phyloP scores from a whole-genome alignment of 2,113 vertebrate genomes.

The Macroglossus sobrinus region DNA sequence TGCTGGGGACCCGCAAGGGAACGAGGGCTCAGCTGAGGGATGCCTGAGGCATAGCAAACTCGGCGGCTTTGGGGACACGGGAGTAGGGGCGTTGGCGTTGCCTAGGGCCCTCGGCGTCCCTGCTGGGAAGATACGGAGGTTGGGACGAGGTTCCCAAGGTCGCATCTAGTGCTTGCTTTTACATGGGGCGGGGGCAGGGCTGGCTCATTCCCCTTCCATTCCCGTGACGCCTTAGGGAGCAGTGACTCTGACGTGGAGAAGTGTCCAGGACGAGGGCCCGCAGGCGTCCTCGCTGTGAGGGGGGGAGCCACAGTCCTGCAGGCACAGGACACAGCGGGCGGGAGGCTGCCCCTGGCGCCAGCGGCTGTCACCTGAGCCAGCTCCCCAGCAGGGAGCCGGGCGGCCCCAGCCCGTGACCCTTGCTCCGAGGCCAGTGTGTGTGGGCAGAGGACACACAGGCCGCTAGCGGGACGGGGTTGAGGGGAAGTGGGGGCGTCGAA shows the following conservation, averaged over 20 bases:
- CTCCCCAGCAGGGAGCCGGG: background rate
- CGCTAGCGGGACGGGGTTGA: background rate
- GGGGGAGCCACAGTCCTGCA: background rate
- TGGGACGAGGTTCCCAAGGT: background rate
- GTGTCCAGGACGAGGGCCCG: background rate
- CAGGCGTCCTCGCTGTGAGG: accelerated
- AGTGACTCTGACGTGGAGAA: background rate
- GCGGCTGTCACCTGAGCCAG: background rate
- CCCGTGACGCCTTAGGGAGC: background rate
- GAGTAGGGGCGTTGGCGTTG: background rate
- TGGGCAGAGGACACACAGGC: background rate
- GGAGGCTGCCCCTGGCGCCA: background rate
- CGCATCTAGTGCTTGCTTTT: background rate
- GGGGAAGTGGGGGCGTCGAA: background rate
- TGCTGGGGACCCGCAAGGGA: background rate
- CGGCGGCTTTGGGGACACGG: background rate
- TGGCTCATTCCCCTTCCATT: background rate
- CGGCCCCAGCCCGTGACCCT: background rate
- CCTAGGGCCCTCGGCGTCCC: background rate
- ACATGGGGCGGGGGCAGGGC: background rate
- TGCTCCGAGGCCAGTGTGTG: background rate
- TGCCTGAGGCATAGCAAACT: too few relatives aligned
- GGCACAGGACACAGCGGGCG: background rate
- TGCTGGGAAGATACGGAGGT: background rate
- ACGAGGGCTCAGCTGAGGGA: background rate